These are phyloP conservation scores for Saccostrea echinata DNA, from an alignment of 1,140 invertebrate genomes.

Conservation along the genomic window DNA sequence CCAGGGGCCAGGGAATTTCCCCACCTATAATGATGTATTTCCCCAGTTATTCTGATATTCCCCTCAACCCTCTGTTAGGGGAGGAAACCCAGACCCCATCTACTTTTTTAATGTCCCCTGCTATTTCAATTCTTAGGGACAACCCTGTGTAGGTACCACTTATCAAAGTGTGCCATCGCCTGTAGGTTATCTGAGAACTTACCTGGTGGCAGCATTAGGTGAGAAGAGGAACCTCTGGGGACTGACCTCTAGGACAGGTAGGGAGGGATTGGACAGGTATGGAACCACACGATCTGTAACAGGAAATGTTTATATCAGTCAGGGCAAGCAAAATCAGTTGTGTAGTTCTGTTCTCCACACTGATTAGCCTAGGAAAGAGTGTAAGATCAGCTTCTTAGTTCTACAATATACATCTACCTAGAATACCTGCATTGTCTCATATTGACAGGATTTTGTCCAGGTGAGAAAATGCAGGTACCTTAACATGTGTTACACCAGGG, in stretches of 20 bases:
- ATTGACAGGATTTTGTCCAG: not conserved
- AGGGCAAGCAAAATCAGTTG: not conserved
- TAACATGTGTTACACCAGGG: not conserved
- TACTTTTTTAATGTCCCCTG: no score
- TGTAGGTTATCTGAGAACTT: not conserved
- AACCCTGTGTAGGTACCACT: no score
- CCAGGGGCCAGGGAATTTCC: no score
- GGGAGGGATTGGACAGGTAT: slow-evolving; percentile 54
- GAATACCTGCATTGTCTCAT: no score
- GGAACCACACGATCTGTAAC: slow-evolving; percentile 67
- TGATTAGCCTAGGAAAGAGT: no score
- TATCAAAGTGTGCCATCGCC: no score
- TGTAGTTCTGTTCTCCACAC: not conserved
- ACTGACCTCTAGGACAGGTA: slow-evolving; percentile 68
- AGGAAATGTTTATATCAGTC: slow-evolving; percentile 24
- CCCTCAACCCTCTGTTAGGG: no score
- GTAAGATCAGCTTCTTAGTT: not conserved
- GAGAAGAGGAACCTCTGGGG: slow-evolving; percentile 65
- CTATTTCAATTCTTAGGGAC: no score
- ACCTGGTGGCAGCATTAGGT: slow-evolving; percentile 56
- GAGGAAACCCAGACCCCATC: no score
- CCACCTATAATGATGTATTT: no score
- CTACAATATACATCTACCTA: not conserved
- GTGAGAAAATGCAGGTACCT: no score
- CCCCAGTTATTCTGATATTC: no score